These are phyloP conservation scores for Esox masquinongy DNA, from an alignment of 2,797 vertebrate genomes.

Conservation along the genomic window DNA sequence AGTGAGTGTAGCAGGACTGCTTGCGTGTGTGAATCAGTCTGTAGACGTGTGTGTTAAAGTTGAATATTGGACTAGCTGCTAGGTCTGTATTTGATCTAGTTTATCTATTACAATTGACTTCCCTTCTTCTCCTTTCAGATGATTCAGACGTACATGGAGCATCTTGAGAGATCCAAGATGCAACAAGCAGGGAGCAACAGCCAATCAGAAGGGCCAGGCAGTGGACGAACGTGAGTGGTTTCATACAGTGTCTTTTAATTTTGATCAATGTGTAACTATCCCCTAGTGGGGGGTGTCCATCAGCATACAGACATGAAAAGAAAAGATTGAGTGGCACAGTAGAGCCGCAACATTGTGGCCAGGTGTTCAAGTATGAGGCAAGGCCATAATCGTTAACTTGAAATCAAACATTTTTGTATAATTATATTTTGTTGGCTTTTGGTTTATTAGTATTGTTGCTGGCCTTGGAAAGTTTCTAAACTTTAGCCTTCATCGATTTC, in stretches of 20 bases:
- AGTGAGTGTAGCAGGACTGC: neutral
- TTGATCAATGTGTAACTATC: neutral
- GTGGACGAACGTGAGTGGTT: slow-evolving; percentile 86
- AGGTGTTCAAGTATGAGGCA: too few relatives aligned
- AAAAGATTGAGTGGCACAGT: neutral
- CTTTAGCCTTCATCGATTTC: too few relatives aligned
- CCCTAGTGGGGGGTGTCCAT: too few relatives aligned
- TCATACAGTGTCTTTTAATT: neutral
- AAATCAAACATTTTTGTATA: too few relatives aligned
- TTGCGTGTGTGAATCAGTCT: too few relatives aligned
- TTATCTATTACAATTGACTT: neutral
- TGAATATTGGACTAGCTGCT: neutral
- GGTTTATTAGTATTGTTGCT: too few relatives aligned
- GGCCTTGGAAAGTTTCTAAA: too few relatives aligned
- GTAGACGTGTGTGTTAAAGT: too few relatives aligned
- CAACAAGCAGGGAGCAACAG: slow-evolving; percentile 87
- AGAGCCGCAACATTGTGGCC: too few relatives aligned
- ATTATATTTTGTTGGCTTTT: too few relatives aligned
- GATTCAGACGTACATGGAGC: slow-evolving; percentile 98
- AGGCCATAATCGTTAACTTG: too few relatives aligned
- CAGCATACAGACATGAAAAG: neutral
- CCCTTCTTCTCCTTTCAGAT: slow-evolving; percentile 75
- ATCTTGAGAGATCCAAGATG: slow-evolving; percentile 95
- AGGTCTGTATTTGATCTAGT: neutral
- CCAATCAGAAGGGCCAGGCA: slow-evolving; percentile 86